These are phyloP conservation scores for Globia sparganii DNA, from an alignment of 2,888 invertebrate genomes.

Conservation along the genomic window DNA sequence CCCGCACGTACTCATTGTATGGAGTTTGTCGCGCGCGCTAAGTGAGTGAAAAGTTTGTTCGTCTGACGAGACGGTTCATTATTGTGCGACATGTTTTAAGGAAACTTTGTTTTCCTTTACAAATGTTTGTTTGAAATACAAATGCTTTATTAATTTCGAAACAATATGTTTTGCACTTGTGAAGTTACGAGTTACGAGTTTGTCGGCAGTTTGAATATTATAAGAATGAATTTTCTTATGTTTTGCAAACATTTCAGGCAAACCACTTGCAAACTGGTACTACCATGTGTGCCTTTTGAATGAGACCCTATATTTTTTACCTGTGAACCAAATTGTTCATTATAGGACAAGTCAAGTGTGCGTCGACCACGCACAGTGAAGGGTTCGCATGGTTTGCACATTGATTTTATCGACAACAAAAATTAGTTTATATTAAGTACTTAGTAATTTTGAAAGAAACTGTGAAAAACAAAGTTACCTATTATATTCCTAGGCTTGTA, in stretches of 20 bases:
- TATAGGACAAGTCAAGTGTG: neutral
- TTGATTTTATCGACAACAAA: neutral
- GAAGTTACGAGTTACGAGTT: constrained; percentile 20
- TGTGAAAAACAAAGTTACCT: neutral
- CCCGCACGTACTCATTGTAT: constrained; percentile 41
- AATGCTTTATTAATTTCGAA: constrained; percentile 41
- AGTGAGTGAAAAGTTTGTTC: constrained; percentile 66
- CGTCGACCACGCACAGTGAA: neutral
- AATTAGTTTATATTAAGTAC: neutral
- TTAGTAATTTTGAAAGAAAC: neutral
- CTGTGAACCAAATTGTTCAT: neutral
- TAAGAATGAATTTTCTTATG: neutral
- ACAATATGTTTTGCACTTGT: constrained; percentile 28
- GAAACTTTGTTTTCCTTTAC: constrained; percentile 41
- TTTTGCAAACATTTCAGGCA: neutral
- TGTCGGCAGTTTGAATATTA: constrained; percentile 12
- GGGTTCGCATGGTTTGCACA: neutral
- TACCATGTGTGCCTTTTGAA: neutral
- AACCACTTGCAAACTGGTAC: neutral
- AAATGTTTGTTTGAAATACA: constrained; percentile 49
- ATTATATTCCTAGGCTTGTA: too few species aligned
- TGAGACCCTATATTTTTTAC: neutral
- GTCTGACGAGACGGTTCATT: constrained; percentile 57
- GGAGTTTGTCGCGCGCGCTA: constrained; percentile 48
- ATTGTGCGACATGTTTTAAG: constrained; percentile 47